phyloP scores from a whole-genome alignment of 2,888 invertebrate species.

The Luffia ferchaultella region DNA sequence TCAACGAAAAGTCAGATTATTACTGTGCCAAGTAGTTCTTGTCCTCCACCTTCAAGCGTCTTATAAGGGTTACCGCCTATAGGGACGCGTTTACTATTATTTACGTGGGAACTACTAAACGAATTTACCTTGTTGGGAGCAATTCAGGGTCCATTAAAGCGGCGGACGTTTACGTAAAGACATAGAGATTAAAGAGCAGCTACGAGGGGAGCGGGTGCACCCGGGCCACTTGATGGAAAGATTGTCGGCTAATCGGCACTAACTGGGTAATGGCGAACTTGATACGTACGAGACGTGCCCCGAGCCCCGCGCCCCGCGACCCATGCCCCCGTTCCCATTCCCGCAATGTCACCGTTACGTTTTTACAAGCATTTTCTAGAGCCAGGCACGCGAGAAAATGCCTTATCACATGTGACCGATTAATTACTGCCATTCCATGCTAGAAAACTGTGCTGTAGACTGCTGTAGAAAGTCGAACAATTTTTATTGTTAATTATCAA shows the following conservation, averaged over 20 bases:
- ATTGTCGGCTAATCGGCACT: slow-evolving; percentile 46
- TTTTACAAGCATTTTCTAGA: neutral
- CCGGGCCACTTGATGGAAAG: slow-evolving; percentile 37
- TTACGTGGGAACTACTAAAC: slow-evolving; percentile 13
- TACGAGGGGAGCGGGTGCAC: slow-evolving; percentile 13
- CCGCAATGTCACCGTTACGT: slow-evolving; percentile 3
- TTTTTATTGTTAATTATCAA: too few species aligned
- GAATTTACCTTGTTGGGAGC: slow-evolving; percentile 1
- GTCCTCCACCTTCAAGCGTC: slow-evolving; percentile 4
- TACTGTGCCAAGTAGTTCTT: too few species aligned
- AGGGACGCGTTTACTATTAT: slow-evolving; percentile 9
- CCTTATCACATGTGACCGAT: neutral
- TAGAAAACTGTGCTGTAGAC: neutral
- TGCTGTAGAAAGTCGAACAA: neutral
- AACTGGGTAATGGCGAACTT: slow-evolving; percentile 54
- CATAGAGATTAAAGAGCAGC: slow-evolving; percentile 31
- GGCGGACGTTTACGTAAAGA: slow-evolving; percentile 22
- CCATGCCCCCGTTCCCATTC: slow-evolving; percentile 31
- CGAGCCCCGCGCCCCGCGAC: slow-evolving; percentile 17
- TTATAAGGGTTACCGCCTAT: neutral
- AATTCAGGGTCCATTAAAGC: slow-evolving; percentile 12
- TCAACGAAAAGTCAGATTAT: too few species aligned
- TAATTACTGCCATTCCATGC: neutral
- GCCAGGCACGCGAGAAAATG: neutral
- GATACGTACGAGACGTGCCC: slow-evolving; percentile 23